Conservation (phyloP, 2,888 invertebrate genomes). For the Cremastobaeus sp. region DNA sequence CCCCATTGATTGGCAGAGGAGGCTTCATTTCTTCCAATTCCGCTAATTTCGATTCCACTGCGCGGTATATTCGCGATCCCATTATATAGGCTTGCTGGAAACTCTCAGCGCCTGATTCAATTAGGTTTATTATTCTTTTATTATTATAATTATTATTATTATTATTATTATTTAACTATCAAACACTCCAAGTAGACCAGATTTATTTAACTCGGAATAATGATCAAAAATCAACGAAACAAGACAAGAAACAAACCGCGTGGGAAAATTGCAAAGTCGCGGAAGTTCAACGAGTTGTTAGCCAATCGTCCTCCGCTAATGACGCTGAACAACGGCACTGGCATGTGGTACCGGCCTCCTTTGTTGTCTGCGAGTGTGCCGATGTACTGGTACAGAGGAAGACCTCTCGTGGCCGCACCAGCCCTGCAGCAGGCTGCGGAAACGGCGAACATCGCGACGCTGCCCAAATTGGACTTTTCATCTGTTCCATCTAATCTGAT, state of each 20-base stretch:
- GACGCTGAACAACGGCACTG: conserved; percentile 73
- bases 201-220: no score
- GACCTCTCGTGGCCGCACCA: conserved; percentile 71
- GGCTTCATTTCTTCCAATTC: conserved; percentile 64
- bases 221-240: no score
- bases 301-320: conserved; percentile 71
- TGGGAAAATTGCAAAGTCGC: conserved; percentile 73
- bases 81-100: conserved; percentile 74
- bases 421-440: conserved; percentile 75
- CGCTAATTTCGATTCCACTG: conserved; percentile 68
- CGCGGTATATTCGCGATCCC: conserved; percentile 70
- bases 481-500: conserved; percentile 70
- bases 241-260: no score
- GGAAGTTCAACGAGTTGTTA: conserved; percentile 68
- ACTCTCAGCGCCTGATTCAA: conserved; percentile 68
- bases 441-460: conserved; percentile 71
- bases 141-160: no score
- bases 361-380: conserved; percentile 68
- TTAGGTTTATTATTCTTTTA: not conserved
- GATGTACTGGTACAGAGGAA: conserved; percentile 74
- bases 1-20: conserved; percentile 67
- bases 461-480: conserved; percentile 73
- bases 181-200: no score
- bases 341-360: conserved; percentile 67
- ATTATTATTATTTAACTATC: no score